These are phyloP conservation scores for Gymnocephalus cernua DNA, from an alignment of 2,113 vertebrate species.

Conservation along the genomic window DNA sequence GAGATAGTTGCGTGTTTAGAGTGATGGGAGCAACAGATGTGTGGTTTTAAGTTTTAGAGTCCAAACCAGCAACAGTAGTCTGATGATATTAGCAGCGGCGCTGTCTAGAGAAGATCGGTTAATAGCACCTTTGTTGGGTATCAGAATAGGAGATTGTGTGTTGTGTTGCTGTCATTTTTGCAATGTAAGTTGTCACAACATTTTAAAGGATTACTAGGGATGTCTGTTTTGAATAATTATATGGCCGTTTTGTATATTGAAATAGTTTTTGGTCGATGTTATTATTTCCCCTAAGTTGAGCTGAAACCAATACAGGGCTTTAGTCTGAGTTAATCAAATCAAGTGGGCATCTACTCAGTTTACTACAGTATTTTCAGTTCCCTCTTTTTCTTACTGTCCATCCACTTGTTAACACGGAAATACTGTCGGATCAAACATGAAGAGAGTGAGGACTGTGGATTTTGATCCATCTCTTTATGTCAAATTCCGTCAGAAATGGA, in stretches of 20 bases:
- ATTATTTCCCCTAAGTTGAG: not conserved
- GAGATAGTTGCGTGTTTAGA: slow-evolving; percentile 25
- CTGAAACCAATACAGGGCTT: too few relatives aligned
- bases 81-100: slow-evolving; percentile 22
- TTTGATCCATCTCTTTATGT: not conserved
- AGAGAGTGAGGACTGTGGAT: not conserved
- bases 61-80: slow-evolving; percentile 11
- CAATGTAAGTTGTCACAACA: not conserved
- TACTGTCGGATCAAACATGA: not conserved
- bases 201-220: not conserved
- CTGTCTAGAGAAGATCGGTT: not conserved
- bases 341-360: too few relatives aligned
- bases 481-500: too few relatives aligned
- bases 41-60: slow-evolving; percentile 15
- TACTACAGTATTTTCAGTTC: too few relatives aligned
- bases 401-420: too few relatives aligned
- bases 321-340: too few relatives aligned
- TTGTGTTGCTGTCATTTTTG: not conserved
- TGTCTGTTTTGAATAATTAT: not conserved
- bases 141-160: too few relatives aligned
- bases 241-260: not conserved
- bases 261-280: not conserved
- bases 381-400: too few relatives aligned
- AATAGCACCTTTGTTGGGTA: not conserved
- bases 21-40: slow-evolving; percentile 56